These are phyloP conservation scores for Anhinga rufa DNA, from an alignment of 2,113 vertebrate genomes.

Conservation along the genomic window DNA sequence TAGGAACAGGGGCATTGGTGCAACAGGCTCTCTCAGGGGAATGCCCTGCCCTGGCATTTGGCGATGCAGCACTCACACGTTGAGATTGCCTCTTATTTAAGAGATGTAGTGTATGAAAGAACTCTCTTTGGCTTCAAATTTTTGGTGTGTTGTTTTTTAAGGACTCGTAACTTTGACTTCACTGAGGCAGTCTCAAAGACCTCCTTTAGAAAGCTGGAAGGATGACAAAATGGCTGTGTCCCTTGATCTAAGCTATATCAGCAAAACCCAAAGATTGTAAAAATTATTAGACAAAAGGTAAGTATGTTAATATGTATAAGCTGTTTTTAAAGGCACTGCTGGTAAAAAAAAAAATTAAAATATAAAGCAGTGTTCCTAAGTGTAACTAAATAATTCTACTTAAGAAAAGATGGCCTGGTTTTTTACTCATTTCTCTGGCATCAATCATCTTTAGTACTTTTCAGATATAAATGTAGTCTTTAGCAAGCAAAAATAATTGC, in stretches of 20 bases:
- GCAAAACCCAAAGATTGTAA: background rate
- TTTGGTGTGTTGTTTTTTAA: background rate
- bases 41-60: background rate
- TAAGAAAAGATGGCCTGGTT: background rate
- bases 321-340: background rate
- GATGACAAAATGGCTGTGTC: background rate
- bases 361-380: background rate
- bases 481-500: background rate
- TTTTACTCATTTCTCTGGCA: background rate
- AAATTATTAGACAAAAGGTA: background rate
- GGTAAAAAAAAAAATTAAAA: background rate
- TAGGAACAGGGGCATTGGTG: background rate
- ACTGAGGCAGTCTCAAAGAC: background rate
- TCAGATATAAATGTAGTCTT: background rate
- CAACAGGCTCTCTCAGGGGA: background rate
- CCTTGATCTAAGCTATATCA: background rate
- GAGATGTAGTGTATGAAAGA: background rate
- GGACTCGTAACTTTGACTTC: background rate
- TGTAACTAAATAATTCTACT: background rate
- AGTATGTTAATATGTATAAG: background rate
- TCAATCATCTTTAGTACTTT: background rate
- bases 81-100: background rate
- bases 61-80: background rate
- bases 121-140: background rate
- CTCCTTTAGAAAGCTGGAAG: background rate